phyloP scores from a whole-genome alignment of 2,888 invertebrate genomes.

The Leptinotarsa tumamoca region DNA sequence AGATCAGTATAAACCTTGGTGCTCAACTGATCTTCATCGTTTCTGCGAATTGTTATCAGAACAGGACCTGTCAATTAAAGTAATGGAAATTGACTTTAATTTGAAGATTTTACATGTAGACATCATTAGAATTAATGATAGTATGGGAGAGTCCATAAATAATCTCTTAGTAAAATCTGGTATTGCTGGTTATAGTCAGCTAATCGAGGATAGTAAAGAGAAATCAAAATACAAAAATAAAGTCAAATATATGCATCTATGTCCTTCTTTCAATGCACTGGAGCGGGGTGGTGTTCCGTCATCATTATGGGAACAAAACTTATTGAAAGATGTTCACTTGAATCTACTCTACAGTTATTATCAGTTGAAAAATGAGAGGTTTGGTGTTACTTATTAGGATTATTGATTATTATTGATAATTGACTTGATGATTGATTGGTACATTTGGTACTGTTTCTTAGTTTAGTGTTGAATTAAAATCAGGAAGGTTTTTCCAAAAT shows the following conservation, averaged over 20 bases:
- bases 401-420: too few species aligned
- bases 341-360: slow-evolving; percentile 36
- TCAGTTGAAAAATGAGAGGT: not conserved
- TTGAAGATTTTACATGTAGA: slow-evolving; percentile 32
- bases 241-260: slow-evolving; percentile 37
- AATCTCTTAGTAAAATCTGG: slow-evolving; percentile 23
- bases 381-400: too few species aligned
- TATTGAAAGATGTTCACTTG: slow-evolving; percentile 35
- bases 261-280: slow-evolving; percentile 37
- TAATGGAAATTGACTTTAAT: slow-evolving; percentile 28
- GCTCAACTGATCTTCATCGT: slow-evolving; percentile 20
- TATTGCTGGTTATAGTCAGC: slow-evolving; percentile 21
- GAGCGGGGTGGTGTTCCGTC: slow-evolving; percentile 39
- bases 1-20: slow-evolving; percentile 37
- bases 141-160: slow-evolving; percentile 19
- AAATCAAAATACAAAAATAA: slow-evolving; percentile 30
- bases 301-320: slow-evolving; percentile 38
- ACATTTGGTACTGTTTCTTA: too few species aligned
- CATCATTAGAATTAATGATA: slow-evolving; percentile 10
- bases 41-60: slow-evolving; percentile 29
- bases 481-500: too few species aligned
- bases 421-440: too few species aligned
- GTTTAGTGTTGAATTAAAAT: too few species aligned
- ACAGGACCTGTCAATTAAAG: slow-evolving; percentile 25
- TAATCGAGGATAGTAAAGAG: slow-evolving; percentile 12